Percentiles rank a stretch among this genome's conserved stretches.
These are phyloP conservation scores for Calameuta pallipes DNA, from an alignment of 2,888 invertebrate species.

Conservation along the genomic window DNA sequence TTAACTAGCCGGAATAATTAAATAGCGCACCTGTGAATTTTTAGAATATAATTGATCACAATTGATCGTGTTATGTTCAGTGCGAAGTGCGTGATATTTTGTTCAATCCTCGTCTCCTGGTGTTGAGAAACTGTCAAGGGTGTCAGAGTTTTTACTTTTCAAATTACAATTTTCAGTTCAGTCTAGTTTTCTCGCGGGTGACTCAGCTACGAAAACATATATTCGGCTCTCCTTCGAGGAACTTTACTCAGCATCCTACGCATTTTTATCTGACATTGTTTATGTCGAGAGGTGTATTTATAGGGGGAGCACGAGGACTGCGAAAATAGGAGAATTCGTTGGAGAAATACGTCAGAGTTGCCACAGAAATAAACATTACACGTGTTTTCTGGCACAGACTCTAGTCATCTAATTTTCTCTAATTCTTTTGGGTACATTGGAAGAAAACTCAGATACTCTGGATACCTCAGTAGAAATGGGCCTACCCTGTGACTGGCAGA, in stretches of 20 bases:
- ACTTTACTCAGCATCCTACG: constrained; percentile 3
- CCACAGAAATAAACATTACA: constrained; percentile 4
- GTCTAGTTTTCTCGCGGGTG: constrained; percentile 24
- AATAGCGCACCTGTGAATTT: background rate
- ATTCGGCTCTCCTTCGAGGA: background rate
- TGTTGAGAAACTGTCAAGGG: background rate
- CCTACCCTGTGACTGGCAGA: constrained; percentile 80
- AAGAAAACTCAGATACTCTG: background rate
- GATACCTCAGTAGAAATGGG: constrained; percentile 63
- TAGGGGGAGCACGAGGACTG: constrained; percentile 27
- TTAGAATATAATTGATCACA: background rate
- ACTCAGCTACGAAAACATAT: background rate
- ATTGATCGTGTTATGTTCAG: background rate
- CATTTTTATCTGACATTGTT: constrained; percentile 27
- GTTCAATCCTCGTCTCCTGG: background rate
- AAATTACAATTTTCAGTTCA: background rate
- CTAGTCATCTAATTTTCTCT: background rate
- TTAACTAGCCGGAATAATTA: background rate
- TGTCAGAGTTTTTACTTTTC: background rate
- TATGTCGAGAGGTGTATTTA: constrained; percentile 39
- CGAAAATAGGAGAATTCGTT: constrained; percentile 31
- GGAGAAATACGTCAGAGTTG: constrained; percentile 4
- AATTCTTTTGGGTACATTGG: background rate
- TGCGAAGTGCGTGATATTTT: background rate
- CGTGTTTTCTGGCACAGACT: background rate